phyloP scores from a whole-genome alignment of 37 sponge, comb jelly and placozoan species.

The Diacarnus erythraeanus region DNA sequence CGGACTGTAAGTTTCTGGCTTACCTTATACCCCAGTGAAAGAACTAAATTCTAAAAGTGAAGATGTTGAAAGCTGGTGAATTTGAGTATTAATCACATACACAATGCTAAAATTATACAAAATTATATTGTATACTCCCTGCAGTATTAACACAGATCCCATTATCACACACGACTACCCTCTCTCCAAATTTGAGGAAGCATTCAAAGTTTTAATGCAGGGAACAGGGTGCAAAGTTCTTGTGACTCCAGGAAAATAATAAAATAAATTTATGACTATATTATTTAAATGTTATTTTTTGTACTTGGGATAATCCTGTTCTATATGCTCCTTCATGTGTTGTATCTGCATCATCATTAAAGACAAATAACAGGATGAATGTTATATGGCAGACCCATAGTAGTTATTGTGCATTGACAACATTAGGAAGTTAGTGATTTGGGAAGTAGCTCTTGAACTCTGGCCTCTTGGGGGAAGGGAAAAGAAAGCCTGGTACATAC shows the following conservation, averaged over 20 bases:
- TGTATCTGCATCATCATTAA: not conserved
- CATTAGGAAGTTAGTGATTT: too few relatives aligned
- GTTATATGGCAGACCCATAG: too few relatives aligned
- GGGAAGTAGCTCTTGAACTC: too few relatives aligned
- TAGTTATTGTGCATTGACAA: too few relatives aligned
- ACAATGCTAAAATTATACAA: not conserved
- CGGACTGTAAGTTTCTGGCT: too few relatives aligned
- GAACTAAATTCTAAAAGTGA: too few relatives aligned
- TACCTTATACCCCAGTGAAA: too few relatives aligned
- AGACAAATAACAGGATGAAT: not conserved
- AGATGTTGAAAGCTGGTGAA: too few relatives aligned
- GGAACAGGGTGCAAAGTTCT: constrained; percentile 76
- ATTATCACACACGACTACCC: constrained; percentile 73
- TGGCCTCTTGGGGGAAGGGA: not conserved
- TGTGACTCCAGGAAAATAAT: constrained; percentile 39
- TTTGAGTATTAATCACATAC: too few relatives aligned
- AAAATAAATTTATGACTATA: not conserved
- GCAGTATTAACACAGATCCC: constrained; percentile 51
- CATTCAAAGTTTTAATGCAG: constrained; percentile 39
- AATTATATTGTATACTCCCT: not conserved
- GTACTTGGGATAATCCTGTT: not conserved
- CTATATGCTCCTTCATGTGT: not conserved
- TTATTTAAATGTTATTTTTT: not conserved
- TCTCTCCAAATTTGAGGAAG: constrained; percentile 78
- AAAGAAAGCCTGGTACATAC: not conserved